Conservation (phyloP, 92 coral and sea anemone genomes). For the Parazoanthus darwini region DNA sequence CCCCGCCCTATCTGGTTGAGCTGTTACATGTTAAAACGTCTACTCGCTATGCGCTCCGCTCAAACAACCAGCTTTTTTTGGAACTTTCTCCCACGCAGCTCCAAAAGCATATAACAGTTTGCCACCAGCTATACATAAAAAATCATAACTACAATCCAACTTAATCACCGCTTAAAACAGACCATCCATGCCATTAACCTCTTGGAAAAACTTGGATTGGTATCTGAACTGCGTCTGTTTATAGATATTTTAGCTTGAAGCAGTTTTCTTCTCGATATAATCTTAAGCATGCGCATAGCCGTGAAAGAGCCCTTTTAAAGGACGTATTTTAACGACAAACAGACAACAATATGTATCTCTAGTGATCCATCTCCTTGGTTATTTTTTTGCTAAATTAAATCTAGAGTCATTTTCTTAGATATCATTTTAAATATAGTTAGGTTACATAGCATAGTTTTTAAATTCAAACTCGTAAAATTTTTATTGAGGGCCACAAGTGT, state of each 20-base stretch:
- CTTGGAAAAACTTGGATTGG: no score
- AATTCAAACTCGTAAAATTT: constrained; percentile 13
- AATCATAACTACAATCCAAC: constrained; percentile 8
- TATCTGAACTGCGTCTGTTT: constrained; percentile 6
- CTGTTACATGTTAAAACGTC: background rate
- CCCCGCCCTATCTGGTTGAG: constrained; percentile 2
- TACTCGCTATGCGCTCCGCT: constrained; percentile 18
- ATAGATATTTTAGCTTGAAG: background rate
- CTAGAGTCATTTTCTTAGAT: constrained; percentile 11
- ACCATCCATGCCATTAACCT: no score
- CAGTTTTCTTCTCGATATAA: constrained; percentile 15
- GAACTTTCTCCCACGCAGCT: constrained; percentile 15
- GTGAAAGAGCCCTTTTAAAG: background rate
- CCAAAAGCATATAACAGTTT: constrained; percentile 15
- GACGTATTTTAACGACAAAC: constrained; percentile 13
- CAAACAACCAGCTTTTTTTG: constrained; percentile 12
- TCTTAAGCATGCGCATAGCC: background rate
- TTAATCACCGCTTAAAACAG: no score
- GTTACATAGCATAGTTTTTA: constrained; percentile 14
- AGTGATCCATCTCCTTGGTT: constrained; percentile 3
- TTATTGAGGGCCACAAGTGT: constrained; percentile 13
- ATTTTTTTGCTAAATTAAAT: background rate
- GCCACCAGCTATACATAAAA: constrained; percentile 16
- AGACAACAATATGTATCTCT: constrained; percentile 12
- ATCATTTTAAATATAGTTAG: constrained; percentile 10